Percentiles rank a stretch among this genome's conserved stretches.
Conservation (phyloP, 2,888 invertebrate species). For the Philereme vetulata region DNA sequence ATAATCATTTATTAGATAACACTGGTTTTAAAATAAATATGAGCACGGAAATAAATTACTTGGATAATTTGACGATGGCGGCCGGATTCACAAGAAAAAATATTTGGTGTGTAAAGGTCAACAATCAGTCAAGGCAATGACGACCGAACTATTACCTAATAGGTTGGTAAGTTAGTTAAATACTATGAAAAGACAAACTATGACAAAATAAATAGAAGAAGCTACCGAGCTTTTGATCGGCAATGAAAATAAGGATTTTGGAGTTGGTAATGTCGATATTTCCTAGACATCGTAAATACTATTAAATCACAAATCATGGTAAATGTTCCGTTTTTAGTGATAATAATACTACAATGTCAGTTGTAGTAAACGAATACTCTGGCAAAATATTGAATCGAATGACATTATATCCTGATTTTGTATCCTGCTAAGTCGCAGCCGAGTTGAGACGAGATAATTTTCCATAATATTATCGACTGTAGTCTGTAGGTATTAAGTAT, state of each 20-base stretch:
- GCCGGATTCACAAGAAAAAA: constrained; percentile 21
- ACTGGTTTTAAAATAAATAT: constrained; percentile 7
- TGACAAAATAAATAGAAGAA: not conserved
- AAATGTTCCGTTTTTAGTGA: too few relatives aligned
- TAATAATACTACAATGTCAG: too few relatives aligned
- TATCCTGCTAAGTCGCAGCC: constrained; percentile 36
- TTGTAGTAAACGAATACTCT: too few relatives aligned
- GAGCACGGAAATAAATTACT: constrained; percentile 20
- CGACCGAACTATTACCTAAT: constrained; percentile 26
- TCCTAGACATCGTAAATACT: too few relatives aligned
- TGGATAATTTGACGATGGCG: constrained; percentile 9
- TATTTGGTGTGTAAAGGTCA: constrained; percentile 30
- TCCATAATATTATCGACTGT: constrained; percentile 36
- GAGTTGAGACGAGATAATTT: constrained; percentile 21
- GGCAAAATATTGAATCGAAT: constrained; percentile 30
- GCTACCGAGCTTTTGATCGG: too few relatives aligned
- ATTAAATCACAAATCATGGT: too few relatives aligned
- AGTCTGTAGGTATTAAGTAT: constrained; percentile 7
- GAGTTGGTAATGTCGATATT: too few relatives aligned
- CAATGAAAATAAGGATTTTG: too few relatives aligned
- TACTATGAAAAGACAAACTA: not conserved
- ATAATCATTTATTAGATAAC: constrained; percentile 2
- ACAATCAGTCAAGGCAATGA: constrained; percentile 29
- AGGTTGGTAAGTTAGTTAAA: not conserved
- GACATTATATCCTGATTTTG: constrained; percentile 36